Evolutionary conservation across 2,113 vertebrate genomes (phyloP).

Genomic region (Coptodon rendalli): DNA sequence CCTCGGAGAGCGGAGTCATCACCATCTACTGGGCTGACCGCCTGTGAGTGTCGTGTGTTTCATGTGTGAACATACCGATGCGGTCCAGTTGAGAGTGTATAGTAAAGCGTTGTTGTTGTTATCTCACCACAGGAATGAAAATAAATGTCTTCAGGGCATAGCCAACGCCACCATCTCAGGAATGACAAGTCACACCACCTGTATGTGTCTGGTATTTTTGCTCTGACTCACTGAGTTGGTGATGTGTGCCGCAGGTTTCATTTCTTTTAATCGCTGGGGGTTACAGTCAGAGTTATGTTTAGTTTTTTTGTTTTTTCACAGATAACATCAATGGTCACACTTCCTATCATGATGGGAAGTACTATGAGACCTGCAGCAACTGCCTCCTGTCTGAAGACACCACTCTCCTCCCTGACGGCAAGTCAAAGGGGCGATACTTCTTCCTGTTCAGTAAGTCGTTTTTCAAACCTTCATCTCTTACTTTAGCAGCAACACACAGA

Average conservation of each 20-base stretch:
- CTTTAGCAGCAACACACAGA: background rate
- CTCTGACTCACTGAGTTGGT: background rate
- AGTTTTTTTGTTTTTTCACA: background rate
- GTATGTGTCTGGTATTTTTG: slow-evolving; percentile 14
- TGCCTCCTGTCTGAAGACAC: slow-evolving; percentile 67
- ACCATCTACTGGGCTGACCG: slow-evolving; percentile 65
- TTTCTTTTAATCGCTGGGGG: background rate
- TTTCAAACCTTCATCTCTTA: background rate
- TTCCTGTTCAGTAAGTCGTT: slow-evolving; percentile 58
- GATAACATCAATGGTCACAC: slow-evolving; percentile 65
- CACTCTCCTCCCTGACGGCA: slow-evolving; percentile 55
- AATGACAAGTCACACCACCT: slow-evolving; percentile 53
- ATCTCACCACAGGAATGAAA: slow-evolving; percentile 8
- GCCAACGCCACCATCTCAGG: slow-evolving; percentile 57
- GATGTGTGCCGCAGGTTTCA: background rate
- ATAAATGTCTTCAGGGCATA: slow-evolving; percentile 58
- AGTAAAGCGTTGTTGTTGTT: background rate
- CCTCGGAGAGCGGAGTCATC: slow-evolving; percentile 35
- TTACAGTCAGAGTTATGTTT: background rate
- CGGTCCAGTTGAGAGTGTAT: background rate
- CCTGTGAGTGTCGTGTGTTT: slow-evolving; percentile 32
- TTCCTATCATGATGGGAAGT: slow-evolving; percentile 67
- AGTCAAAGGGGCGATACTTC: slow-evolving; percentile 60
- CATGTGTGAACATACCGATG: background rate
- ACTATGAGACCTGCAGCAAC: slow-evolving; percentile 59